Evolutionary conservation across 2,797 vertebrate species (phyloP).

Genomic region (Notolepis coatsorum): DNA sequence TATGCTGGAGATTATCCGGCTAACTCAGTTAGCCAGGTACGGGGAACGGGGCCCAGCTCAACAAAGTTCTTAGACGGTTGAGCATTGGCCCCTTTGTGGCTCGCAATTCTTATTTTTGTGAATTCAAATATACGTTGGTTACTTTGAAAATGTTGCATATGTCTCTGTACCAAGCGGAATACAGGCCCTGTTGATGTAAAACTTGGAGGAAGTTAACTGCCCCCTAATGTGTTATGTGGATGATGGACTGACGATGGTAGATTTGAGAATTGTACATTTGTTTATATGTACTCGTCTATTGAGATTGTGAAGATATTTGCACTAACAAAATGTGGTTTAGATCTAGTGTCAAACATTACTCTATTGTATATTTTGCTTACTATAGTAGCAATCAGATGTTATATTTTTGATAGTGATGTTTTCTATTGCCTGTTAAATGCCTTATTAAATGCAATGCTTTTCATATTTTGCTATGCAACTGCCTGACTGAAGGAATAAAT

Average conservation of each 20-base stretch:
- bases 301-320: conserved; percentile 41
- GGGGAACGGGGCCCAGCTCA: too few relatives aligned
- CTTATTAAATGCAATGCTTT: conserved; percentile 65
- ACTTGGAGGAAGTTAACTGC: too few relatives aligned
- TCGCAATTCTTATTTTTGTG: too few relatives aligned
- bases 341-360: conserved; percentile 2
- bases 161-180: not conserved
- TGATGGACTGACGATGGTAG: not conserved
- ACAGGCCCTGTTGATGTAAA: too few relatives aligned
- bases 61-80: too few relatives aligned
- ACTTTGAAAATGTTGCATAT: not conserved
- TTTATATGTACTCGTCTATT: not conserved
- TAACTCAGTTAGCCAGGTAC: too few relatives aligned
- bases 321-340: conserved; percentile 36
- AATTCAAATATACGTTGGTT: too few relatives aligned
- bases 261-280: not conserved
- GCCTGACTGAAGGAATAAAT: conserved; percentile 31
- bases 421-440: conserved; percentile 28
- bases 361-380: conserved; percentile 48
- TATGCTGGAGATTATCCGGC: too few relatives aligned
- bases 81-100: too few relatives aligned
- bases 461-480: conserved; percentile 51
- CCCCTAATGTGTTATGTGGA: not conserved
- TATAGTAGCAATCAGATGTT: conserved; percentile 39
- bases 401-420: conserved; percentile 24